Conservation (phyloP, 2,797 vertebrate species). For the Aldrovandia affinis region DNA sequence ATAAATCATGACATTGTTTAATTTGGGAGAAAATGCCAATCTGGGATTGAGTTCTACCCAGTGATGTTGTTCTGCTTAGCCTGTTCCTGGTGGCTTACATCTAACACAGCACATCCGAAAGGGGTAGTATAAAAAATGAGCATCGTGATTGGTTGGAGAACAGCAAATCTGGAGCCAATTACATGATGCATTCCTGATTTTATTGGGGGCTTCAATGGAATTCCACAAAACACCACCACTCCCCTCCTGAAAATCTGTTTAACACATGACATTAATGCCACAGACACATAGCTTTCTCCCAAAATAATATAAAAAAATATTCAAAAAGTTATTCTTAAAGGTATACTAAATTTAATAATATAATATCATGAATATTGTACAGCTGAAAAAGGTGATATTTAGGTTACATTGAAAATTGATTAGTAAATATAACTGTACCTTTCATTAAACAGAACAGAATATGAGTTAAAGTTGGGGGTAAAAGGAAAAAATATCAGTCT, state of each 20-base stretch:
- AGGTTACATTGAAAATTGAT: background rate
- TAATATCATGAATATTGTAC: background rate
- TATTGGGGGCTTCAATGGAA: constrained; percentile 39
- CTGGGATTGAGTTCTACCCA: background rate
- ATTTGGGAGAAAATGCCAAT: background rate
- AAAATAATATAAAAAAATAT: background rate
- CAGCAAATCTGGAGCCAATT: constrained; percentile 74
- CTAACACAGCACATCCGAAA: constrained; percentile 37
- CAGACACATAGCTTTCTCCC: background rate
- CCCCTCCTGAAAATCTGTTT: background rate
- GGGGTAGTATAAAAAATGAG: constrained; percentile 69
- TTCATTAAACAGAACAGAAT: background rate
- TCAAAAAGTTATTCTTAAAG: constrained; percentile 3
- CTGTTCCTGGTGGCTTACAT: background rate
- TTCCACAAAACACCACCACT: constrained; percentile 39
- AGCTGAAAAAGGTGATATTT: background rate
- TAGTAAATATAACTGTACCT: background rate
- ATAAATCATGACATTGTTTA: background rate
- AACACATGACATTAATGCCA: constrained; percentile 27
- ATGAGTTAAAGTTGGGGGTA: background rate
- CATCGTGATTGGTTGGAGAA: constrained; percentile 71
- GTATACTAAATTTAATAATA: background rate
- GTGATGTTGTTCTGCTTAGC: background rate
- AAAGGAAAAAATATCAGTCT: background rate
- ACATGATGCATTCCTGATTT: constrained; percentile 63